Evolutionary conservation across 2,113 vertebrate species (phyloP).

Genomic region (Syngnathus typhle): DNA sequence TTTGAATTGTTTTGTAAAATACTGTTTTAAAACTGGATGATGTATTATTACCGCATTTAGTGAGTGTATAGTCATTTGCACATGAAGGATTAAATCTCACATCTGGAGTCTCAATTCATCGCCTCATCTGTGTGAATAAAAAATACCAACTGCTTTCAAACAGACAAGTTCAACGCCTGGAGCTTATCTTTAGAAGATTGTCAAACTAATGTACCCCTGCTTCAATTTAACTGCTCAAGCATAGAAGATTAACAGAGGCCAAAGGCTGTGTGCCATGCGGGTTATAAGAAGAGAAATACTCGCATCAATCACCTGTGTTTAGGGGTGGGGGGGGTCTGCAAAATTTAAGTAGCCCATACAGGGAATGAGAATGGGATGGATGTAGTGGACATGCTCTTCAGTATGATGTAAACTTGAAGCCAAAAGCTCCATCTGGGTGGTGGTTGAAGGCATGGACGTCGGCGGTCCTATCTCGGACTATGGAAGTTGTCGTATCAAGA

Average conservation of each 20-base stretch:
- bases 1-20: not conserved
- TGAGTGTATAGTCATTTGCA: not conserved
- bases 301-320: slow-evolving; percentile 9
- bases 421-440: not conserved
- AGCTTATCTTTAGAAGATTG: slow-evolving; percentile 29
- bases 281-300: slow-evolving; percentile 21
- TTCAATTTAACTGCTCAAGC: slow-evolving; percentile 35
- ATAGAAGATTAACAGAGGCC: slow-evolving; percentile 8
- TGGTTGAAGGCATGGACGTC: too few species aligned
- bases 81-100: not conserved
- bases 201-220: slow-evolving; percentile 33
- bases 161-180: slow-evolving; percentile 10
- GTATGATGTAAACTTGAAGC: not conserved
- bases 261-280: slow-evolving; percentile 8
- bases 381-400: not conserved
- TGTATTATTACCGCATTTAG: not conserved
- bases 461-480: too few species aligned
- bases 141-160: slow-evolving; percentile 11
- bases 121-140: slow-evolving; percentile 5
- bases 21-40: not conserved
- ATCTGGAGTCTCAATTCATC: not conserved
- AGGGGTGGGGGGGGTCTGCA: not conserved
- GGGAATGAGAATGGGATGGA: not conserved
- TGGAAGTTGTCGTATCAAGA: too few species aligned
- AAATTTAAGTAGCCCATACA: slow-evolving; percentile 14